Base-by-base conservation (phyloP, 1,140 invertebrate genomes). In the Pseudomyrmex concolor region DNA sequence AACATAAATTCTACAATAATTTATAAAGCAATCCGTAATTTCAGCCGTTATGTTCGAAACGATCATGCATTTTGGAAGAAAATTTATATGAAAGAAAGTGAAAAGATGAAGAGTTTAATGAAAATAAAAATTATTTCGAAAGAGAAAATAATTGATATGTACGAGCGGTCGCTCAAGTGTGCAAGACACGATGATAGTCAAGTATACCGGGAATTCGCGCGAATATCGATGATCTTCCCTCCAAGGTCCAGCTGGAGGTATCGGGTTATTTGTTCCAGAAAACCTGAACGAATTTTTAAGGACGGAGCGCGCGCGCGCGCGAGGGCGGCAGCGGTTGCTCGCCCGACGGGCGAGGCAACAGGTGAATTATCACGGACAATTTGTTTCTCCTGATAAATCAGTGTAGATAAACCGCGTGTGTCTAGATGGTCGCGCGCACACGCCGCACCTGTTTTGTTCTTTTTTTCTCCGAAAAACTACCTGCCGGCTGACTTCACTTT, bases 321-420 rank as follows among this genome's bases (percentile, higher is more conserved):
- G 25, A 34, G 73, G 50, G 60, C 15, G 34, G 51, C 10, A 43
- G 22, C 17, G 34, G 51, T 8, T 43, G 43, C 25, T 55, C n/a
- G 43, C 34, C 50, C 15, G 34, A 22, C 45, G 48, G 22, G 15
- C 54, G 48, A 15, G 83, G 50, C 66, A 84, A 72, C 83, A 84
- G 77, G 77, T 84, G 83, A 84, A 84, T 59, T 72, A 84, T 73
- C 71, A 25, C 67, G 51, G 45, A 66, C 76, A 81, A 66, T 84
- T 84, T 81, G 60, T 84, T 72, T 63, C 57, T 19, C 19, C 50
- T 80, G 83, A 84, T 84, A 82, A 84, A 82, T 84, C 83, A 84
- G 67, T 45, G 67, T 64, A 84, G 83, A 84, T 84, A 81, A 84
- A 59, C 25, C 43, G 50, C 43, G 71, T 43, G 77, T 54, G 68